Evolutionary conservation across 2,113 vertebrate species (phyloP), one percentile per base, ranked within the genome.

Genomic region (Chauna torquata): DNA sequence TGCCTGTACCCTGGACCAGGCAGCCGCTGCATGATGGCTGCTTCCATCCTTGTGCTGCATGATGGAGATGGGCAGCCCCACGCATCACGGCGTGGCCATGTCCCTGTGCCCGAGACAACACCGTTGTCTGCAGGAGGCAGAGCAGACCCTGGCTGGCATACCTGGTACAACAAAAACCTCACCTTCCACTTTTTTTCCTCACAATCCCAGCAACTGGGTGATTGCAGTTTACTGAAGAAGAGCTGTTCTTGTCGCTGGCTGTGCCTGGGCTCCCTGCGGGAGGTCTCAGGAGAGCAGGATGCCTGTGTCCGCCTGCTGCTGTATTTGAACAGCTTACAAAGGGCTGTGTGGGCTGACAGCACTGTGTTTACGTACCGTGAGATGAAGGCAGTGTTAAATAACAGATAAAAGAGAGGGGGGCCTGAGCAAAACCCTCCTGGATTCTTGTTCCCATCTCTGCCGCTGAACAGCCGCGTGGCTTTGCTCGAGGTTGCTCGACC

Each of bases 401-500:
- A 54, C 1, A 2, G 76, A 59, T 84, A 78, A 92, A 89, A 50
- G 11, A 28, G 77, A 54, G 54, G 86, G 86, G 80, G 38, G 68
- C 61, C 4, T 12, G 13, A 90, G 71, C 82, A 86, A 70, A 92
- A 18, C 38, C 52, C 52, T 94, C 52, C 65, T 4, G 12, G 69
- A 58, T 74, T 86, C 80, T 68, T 0, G 0, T 79, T 86, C 52
- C 84, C 5, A 0, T 87, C 69, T 87, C 61, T 57, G 61, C 52
- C 0, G 0, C 65, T 66, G 8, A 77, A 49, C 42, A 0, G 0
- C 36, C 1, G 0, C 1, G 0, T 59, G 70, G 44, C 70, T 68
- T 74, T 84, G 72, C 30, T 78, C 36, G 24, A 13, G 38, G 70
- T 90, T 61, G 34, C 47, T 79, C 1, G 0, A 0, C 52, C 34